A percentile compares a stretch with the other conserved stretches of the same genome.
These are phyloP conservation scores for Meteorus colon DNA, from an alignment of 2,888 invertebrate species.

Conservation along the genomic window DNA sequence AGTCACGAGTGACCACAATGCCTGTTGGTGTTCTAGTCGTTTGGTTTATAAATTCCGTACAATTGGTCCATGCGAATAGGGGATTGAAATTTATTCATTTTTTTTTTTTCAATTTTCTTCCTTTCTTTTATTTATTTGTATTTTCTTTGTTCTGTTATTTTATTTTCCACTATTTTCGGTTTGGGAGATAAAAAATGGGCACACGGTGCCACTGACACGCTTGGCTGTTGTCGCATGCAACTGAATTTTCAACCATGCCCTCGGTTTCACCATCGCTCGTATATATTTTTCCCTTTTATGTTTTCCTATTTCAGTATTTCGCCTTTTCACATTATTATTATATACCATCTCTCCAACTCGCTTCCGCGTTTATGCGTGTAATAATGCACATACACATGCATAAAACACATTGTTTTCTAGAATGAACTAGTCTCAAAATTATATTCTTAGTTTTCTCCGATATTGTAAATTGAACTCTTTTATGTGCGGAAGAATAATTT, in stretches of 20 bases:
- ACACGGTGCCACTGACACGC: constrained; percentile 52
- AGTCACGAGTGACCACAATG: constrained; percentile 3
- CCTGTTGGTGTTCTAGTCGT: constrained; percentile 40
- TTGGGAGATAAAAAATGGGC: constrained; percentile 50
- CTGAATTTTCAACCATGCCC: constrained; percentile 44
- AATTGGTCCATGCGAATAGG: constrained; percentile 57
- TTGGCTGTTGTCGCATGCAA: constrained; percentile 50
- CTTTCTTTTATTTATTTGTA: constrained; percentile 30
- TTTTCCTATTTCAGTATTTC: background rate
- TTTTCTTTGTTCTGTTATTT: background rate
- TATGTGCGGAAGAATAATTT: background rate
- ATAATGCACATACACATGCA: background rate
- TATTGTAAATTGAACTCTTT: background rate
- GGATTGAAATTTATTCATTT: constrained; percentile 49
- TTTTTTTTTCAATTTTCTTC: constrained; percentile 19
- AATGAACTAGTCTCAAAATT: background rate
- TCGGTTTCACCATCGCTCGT: constrained; percentile 20
- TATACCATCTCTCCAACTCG: background rate
- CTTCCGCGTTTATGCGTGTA: background rate
- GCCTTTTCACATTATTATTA: constrained; percentile 16
- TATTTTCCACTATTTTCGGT: constrained; percentile 33
- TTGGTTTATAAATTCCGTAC: constrained; percentile 62
- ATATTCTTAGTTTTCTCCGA: background rate
- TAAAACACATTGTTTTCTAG: background rate
- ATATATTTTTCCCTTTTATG: constrained; percentile 17